Percentiles rank a stretch among this genome's conserved stretches.
Conservation (phyloP, 37 sponge, comb jelly and placozoan genomes). For the Tethya wilhelma region DNA sequence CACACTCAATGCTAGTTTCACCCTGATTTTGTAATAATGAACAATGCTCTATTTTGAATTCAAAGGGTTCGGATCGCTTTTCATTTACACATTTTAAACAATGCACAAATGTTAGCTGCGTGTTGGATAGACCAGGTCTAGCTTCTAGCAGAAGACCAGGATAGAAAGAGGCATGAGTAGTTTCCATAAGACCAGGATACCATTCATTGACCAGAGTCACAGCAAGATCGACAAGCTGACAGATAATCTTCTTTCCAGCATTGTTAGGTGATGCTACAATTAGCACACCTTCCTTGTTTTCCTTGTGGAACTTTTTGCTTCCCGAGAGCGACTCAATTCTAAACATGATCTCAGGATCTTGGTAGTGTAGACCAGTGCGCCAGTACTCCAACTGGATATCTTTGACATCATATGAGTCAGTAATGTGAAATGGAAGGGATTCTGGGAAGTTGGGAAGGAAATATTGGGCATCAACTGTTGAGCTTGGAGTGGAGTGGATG, state of each 20-base stretch:
- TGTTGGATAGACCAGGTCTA: too few relatives aligned
- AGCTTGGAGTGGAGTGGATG: too few relatives aligned
- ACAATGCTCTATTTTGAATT: slow-evolving; percentile 49
- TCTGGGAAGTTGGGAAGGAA: slow-evolving; percentile 28
- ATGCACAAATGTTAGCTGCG: too few relatives aligned
- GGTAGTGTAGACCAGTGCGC: slow-evolving; percentile 65
- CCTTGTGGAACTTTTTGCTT: slow-evolving; percentile 4
- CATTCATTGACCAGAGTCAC: slow-evolving; percentile 72
- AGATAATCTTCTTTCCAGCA: slow-evolving; percentile 68
- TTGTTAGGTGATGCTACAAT: slow-evolving; percentile 47
- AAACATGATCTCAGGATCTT: slow-evolving; percentile 45
- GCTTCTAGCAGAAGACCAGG: too few relatives aligned
- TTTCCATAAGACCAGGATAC: slow-evolving; percentile 79
- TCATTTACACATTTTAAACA: slow-evolving; percentile 70
- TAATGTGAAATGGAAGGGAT: background rate
- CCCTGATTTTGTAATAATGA: slow-evolving; percentile 24
- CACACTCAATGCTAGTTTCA: slow-evolving; percentile 50
- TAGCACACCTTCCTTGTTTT: slow-evolving; percentile 66
- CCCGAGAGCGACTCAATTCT: slow-evolving; percentile 58
- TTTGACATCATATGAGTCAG: background rate
- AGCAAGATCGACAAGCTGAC: slow-evolving; percentile 75
- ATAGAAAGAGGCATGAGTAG: too few relatives aligned
- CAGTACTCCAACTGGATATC: slow-evolving; percentile 63
- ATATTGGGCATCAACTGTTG: background rate
- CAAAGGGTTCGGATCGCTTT: slow-evolving; percentile 34